These are phyloP conservation scores for Atopsyche davidsoni DNA, from an alignment of 1,140 invertebrate genomes.

Conservation along the genomic window DNA sequence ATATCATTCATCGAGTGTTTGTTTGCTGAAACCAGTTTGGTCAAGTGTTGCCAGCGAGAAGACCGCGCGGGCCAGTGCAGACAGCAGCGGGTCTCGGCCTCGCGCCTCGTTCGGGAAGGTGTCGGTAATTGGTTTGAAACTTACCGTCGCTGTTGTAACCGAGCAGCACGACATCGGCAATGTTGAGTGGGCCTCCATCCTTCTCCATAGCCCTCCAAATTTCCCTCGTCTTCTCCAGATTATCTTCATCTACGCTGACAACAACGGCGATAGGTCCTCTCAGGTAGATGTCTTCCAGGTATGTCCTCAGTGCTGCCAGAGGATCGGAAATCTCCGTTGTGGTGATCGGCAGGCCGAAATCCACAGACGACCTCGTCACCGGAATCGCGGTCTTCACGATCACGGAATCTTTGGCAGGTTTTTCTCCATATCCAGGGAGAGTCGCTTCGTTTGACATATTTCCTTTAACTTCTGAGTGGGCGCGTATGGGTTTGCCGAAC, in stretches of 20 bases:
- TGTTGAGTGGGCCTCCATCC: conserved; percentile 34
- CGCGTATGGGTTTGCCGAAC: too few species aligned
- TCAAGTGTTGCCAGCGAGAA: too few species aligned
- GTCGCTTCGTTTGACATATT: conserved; percentile 6
- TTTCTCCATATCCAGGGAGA: background rate
- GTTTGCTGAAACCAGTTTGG: too few species aligned
- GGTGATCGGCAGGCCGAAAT: background rate
- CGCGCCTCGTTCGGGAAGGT: too few species aligned
- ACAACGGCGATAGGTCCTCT: conserved; percentile 50
- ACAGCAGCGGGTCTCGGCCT: too few species aligned
- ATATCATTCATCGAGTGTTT: too few species aligned
- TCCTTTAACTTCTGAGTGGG: too few species aligned
- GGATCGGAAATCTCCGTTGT: conserved; percentile 17
- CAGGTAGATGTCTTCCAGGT: conserved; percentile 52
- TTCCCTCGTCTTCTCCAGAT: conserved; percentile 43
- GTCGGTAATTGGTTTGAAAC: too few species aligned
- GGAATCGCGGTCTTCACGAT: background rate
- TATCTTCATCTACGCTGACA: conserved; percentile 43
- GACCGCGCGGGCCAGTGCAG: too few species aligned
- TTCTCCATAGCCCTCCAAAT: conserved; percentile 45
- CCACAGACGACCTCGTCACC: background rate
- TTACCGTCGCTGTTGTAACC: conserved; percentile 44
- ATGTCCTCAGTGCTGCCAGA: conserved; percentile 39
- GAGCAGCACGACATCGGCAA: conserved; percentile 40
- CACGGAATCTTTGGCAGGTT: too few species aligned